These are phyloP conservation scores for Erethizon dorsatum DNA, from an alignment of 2,797 vertebrate species.

Conservation along the genomic window DNA sequence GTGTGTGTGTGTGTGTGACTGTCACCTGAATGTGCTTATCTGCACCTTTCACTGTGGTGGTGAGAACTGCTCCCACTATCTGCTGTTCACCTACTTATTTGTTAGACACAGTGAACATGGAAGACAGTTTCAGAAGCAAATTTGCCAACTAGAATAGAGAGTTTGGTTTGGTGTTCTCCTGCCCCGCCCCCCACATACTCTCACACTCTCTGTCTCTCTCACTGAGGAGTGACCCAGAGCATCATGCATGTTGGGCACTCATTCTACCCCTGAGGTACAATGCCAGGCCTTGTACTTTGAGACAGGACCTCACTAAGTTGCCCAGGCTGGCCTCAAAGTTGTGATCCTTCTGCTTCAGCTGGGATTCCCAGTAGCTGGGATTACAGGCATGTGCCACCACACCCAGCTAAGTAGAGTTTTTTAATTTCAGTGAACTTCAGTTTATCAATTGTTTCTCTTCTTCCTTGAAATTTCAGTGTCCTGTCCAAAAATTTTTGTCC, in stretches of 20 bases:
- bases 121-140: not conserved
- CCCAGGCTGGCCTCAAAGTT: not conserved
- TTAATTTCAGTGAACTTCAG: not conserved
- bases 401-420: not conserved
- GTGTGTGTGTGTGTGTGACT: not conserved
- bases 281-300: not conserved
- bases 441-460: not conserved
- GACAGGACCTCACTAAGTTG: not conserved
- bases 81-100: not conserved
- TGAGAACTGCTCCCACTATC: not conserved
- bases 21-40: not conserved
- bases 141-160: not conserved
- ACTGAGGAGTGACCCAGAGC: not conserved
- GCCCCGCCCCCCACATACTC: not conserved
- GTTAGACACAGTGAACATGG: not conserved
- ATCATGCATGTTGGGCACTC: not conserved
- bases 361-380: not conserved
- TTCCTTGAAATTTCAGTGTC: not conserved
- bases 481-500: not conserved
- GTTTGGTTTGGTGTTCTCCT: not conserved
- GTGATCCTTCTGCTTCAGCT: not conserved
- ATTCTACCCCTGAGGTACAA: not conserved
- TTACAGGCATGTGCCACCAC: not conserved
- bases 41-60: not conserved
- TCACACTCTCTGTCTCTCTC: not conserved